Evolutionary conservation across 2,888 invertebrate genomes (phyloP), one percentile per base, ranked within the genome.

Genomic region (Tachina grossa): DNA sequence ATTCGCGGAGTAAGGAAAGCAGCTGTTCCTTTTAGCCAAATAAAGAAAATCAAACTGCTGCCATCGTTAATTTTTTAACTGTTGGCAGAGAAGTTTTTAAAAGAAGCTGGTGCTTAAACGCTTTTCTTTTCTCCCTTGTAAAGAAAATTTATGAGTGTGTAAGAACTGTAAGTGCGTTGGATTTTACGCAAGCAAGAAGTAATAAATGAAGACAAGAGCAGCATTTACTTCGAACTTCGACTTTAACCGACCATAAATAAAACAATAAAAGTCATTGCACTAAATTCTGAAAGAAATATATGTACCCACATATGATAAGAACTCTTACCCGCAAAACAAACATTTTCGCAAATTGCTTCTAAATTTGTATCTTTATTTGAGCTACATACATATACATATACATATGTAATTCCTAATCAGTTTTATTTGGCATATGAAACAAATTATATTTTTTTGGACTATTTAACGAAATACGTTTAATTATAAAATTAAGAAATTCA

Each of bases 21-120:
- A 83, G 83, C 83, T 83, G 83, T 83, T 83, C 66, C 47, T 65
- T 65, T 57, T 31, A 69, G 53, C 68, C 14, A 53, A 75, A 72
- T 59, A 43, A 80, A 74, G 80, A 57, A 65, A 72, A 65, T 57
- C 49, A 57, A 65, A 84, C 31, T 82, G 43, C 61, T 63, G 79
- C 65, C 41, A 13, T n/a, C 47, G 72, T 31, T 78, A 49, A 45
- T 61, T 55, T 39, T 61, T 66, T 63, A n/a, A 19, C 45, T 39
- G 47, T 11, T 59, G 22, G 43, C 66, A 74, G 72, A 57, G 31
- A 19, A 51, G 19, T 22, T 68, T 77, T 61, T 45, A 43, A 51
- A 55, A 61, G 61, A 63, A 63, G 53, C 59, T 71, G 79, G 71
- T 71, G 79, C 61, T 71, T 57, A 6, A 49, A 71, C 43, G 31